phyloP scores from a whole-genome alignment of 2,888 invertebrate species.

The Cistogaster globosa region DNA sequence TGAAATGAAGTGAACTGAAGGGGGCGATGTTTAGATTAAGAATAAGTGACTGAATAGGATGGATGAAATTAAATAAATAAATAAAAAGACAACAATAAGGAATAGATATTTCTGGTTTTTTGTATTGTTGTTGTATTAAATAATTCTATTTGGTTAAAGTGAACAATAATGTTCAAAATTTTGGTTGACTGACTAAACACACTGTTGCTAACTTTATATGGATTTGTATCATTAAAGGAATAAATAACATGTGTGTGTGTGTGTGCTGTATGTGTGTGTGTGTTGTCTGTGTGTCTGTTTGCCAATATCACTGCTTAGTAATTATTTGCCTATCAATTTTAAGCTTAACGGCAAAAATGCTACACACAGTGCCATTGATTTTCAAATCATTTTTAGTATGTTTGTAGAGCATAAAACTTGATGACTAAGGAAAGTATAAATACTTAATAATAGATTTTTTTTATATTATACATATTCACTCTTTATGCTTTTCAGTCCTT shows the following conservation, averaged over 20 bases:
- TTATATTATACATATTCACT: constrained; percentile 54
- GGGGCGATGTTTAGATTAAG: constrained; percentile 46
- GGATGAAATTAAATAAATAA: constrained; percentile 59
- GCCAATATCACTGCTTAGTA: constrained; percentile 62
- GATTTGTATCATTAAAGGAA: constrained; percentile 21
- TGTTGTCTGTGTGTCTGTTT: constrained; percentile 6
- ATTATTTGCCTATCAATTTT: constrained; percentile 71
- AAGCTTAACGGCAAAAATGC: constrained; percentile 60
- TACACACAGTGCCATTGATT: constrained; percentile 64
- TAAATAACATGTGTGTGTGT: constrained; percentile 37
- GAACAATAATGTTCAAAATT: constrained; percentile 34
- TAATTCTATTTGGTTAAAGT: constrained; percentile 41
- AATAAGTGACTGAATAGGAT: constrained; percentile 60
- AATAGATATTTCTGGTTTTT: constrained; percentile 47
- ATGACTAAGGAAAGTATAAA: constrained; percentile 65
- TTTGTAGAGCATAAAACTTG: constrained; percentile 69
- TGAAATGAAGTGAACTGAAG: constrained; percentile 7
- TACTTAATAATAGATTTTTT: constrained; percentile 66
- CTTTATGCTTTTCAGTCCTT: constrained; percentile 14
- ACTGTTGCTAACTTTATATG: constrained; percentile 9
- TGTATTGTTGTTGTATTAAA: constrained; percentile 3
- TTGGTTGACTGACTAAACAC: constrained; percentile 36
- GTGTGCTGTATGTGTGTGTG: constrained; percentile 12
- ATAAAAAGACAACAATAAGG: constrained; percentile 25
- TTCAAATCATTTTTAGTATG: constrained; percentile 60